phyloP scores from a whole-genome alignment of 2,888 invertebrate species.

The Philonicus albiceps region DNA sequence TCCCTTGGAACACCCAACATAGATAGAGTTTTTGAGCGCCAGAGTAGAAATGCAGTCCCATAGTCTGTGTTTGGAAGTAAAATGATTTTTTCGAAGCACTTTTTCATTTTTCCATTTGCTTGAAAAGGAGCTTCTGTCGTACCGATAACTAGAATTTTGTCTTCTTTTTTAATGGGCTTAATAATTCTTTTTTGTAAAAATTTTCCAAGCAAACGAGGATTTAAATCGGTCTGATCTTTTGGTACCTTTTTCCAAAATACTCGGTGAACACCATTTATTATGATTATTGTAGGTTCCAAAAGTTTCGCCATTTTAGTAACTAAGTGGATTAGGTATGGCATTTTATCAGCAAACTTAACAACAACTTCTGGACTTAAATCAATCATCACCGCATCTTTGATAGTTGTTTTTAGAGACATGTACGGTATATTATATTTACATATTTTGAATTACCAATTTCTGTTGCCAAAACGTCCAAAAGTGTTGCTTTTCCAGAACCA shows the following conservation, averaged over 20 bases:
- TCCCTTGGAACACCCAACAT: conserved; percentile 50
- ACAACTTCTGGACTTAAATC: conserved; percentile 72
- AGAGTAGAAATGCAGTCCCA: conserved; percentile 57
- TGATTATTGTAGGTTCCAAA: conserved; percentile 70
- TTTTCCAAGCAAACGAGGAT: conserved; percentile 67
- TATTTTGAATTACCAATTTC: conserved; percentile 65
- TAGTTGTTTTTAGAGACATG: background rate
- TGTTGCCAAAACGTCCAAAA: conserved; percentile 75
- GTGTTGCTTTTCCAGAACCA: conserved; percentile 72
- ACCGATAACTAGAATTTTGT: conserved; percentile 67
- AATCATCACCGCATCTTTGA: conserved; percentile 67
- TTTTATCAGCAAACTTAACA: conserved; percentile 68
- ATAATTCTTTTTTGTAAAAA: conserved; percentile 65
- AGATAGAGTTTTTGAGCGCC: conserved; percentile 55
- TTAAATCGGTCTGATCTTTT: conserved; percentile 57
- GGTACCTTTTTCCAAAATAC: conserved; percentile 66
- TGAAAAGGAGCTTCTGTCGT: conserved; percentile 67
- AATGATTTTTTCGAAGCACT: conserved; percentile 57
- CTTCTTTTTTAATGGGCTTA: conserved; percentile 66
- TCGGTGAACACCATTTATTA: conserved; percentile 66
- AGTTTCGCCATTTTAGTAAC: conserved; percentile 69
- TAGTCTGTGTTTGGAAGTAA: conserved; percentile 60
- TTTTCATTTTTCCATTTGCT: conserved; percentile 57
- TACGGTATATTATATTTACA: background rate
- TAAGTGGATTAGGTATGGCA: conserved; percentile 70